Base-by-base conservation (phyloP, 2,113 vertebrate genomes). In the Hydrolagus affinis region DNA sequence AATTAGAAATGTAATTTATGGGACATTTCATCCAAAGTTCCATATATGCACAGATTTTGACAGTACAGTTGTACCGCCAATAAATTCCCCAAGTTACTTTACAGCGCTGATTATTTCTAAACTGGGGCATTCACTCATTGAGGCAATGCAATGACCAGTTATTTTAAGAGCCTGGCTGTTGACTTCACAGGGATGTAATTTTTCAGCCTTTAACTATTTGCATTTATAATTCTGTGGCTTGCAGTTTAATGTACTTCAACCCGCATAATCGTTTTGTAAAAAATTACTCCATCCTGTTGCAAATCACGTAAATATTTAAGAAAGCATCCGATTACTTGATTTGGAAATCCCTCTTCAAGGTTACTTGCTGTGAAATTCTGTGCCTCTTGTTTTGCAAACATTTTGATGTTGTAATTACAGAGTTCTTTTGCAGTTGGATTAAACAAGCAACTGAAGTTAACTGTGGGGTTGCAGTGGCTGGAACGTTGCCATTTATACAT, bases 1-100 rank as follows among this genome's bases (percentile, higher is more conserved):
- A 94, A 94, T 95, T 95, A 94, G 95, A 94, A 94, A 94, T 95
- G 93, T 93, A 94, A 95, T 94, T 95, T 94, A 95, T 95, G 94
- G 93, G 93, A 91, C 89, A 91, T 90, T 93, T 93, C 92, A 91
- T 94, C 90, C 89, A 88, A 91, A 94, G 91, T 93, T 96, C 91
- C 93, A 93, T 93, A 95, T 92, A 90, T 92, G 93, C 92, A 93
- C 92, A 91, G 93, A 94, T 94, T 94, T 95, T 92, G 93, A 92
- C 90, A 87, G 86, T 93, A 94, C 92, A 94, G 92, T 92, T 94
- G 91, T 94, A 91, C 89, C 80, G 71, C 32, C 62, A 28, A 76
- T 86, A 64, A 64, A n/a, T 62, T 28, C 12, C 76, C 62, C 86
- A 64, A 64, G n/a, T 62, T 28, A 14, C 76, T 80, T 80, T 15